These are phyloP conservation scores for Zoanthus sansibaricus DNA, from an alignment of 92 coral and sea anemone genomes.

Conservation along the genomic window DNA sequence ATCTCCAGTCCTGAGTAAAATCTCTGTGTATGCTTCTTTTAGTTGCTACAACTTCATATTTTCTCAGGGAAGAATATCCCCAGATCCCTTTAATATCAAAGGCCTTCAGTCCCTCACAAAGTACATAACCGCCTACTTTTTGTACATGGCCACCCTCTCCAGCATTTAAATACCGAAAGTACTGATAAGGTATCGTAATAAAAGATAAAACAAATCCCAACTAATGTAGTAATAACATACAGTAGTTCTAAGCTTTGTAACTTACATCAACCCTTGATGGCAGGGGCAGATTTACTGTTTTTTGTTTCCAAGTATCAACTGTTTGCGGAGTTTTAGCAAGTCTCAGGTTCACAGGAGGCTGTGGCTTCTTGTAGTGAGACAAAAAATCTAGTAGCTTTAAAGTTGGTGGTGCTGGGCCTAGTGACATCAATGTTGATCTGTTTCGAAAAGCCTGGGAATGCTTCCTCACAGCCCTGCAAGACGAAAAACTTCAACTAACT, in stretches of 20 bases:
- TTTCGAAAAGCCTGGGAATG: slow-evolving; percentile 78
- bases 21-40: no score
- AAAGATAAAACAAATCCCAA: no score
- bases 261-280: slow-evolving; percentile 94
- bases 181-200: no score
- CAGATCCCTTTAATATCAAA: no score
- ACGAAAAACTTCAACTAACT: background rate
- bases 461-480: slow-evolving; percentile 68
- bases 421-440: slow-evolving; percentile 66
- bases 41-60: no score
- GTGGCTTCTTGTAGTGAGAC: slow-evolving; percentile 94
- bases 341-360: slow-evolving; percentile 97
- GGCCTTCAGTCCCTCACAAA: no score
- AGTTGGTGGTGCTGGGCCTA: slow-evolving; percentile 78
- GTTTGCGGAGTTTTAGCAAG: slow-evolving; percentile 97
- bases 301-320: slow-evolving; percentile 96
- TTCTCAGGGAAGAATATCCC: no score
- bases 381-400: slow-evolving; percentile 93
- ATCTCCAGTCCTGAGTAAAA: no score
- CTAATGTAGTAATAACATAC: no score
- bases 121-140: no score
- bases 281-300: slow-evolving; percentile 71
- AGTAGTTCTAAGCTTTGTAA: background rate
- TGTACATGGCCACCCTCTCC: no score
- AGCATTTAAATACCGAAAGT: no score